phyloP scores from a whole-genome alignment of 1,140 invertebrate species.

The Panulirus ornatus region DNA sequence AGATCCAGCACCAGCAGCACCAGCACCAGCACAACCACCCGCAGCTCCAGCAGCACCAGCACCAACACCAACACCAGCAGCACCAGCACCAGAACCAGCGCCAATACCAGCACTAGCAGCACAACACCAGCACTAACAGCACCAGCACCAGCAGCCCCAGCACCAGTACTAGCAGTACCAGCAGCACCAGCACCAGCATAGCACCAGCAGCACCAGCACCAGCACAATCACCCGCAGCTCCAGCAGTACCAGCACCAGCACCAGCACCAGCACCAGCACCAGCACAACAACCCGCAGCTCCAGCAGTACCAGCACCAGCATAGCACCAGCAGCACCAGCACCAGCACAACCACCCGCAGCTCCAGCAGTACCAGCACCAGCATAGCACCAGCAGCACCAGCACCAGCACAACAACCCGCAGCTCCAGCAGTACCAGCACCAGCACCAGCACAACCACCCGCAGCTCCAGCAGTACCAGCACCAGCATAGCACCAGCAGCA shows the following conservation, averaged over 20 bases:
- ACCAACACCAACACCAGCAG: conserved; percentile 20
- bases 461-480: conserved; percentile 23
- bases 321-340: conserved; percentile 30
- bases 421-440: conserved; percentile 30
- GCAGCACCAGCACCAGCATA: conserved; percentile 5
- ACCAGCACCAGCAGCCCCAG: conserved; percentile 34
- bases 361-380: conserved; percentile 10
- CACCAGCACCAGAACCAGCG: conserved; percentile 8
- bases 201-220: conserved; percentile 17
- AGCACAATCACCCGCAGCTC: conserved; percentile 3
- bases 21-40: conserved; percentile 6
- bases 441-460: conserved; percentile 2
- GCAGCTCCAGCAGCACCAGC: conserved; percentile 15
- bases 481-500: conserved; percentile 27
- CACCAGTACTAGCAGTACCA: conserved; percentile 16
- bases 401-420: neutral
- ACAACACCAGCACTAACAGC: conserved; percentile 22
- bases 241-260: conserved; percentile 27
- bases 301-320: conserved; percentile 19
- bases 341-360: conserved; percentile 17
- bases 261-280: conserved; percentile 21
- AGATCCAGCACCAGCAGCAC: no score
- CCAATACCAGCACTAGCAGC: conserved; percentile 10
- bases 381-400: conserved; percentile 18
- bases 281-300: conserved; percentile 11